phyloP scores from a whole-genome alignment of 92 coral and sea anemone genomes.

The Parazoanthus swiftii region DNA sequence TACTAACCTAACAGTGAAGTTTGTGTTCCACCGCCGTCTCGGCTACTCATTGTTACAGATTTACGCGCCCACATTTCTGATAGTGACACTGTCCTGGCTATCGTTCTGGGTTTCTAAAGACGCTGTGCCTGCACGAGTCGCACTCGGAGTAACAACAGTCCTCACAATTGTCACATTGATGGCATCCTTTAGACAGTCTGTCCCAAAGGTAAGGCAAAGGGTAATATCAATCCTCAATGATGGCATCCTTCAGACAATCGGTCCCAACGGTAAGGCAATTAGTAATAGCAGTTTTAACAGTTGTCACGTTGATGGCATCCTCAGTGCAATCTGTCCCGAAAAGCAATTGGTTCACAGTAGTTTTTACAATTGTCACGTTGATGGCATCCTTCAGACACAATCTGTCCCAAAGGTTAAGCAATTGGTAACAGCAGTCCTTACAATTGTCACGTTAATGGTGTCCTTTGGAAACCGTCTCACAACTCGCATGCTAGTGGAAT shows the following conservation, averaged over 20 bases:
- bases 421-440: slow-evolving; percentile 11
- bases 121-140: slow-evolving; percentile 80
- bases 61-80: slow-evolving; percentile 70
- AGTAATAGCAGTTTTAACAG: slow-evolving; percentile 25
- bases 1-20: slow-evolving; percentile 51
- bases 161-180: slow-evolving; percentile 72
- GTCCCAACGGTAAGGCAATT: slow-evolving; percentile 40
- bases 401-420: not conserved
- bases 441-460: slow-evolving; percentile 66
- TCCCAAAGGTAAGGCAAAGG: slow-evolving; percentile 31
- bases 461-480: slow-evolving; percentile 49
- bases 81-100: slow-evolving; percentile 70
- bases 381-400: slow-evolving; percentile 54
- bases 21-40: slow-evolving; percentile 61
- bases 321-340: slow-evolving; percentile 53
- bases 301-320: slow-evolving; percentile 68
- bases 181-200: slow-evolving; percentile 60
- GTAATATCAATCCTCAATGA: slow-evolving; percentile 45
- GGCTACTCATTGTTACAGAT: slow-evolving; percentile 70
- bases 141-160: slow-evolving; percentile 74
- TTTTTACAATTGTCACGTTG: slow-evolving; percentile 29
- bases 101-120: slow-evolving; percentile 77
- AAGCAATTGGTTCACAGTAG: not conserved
- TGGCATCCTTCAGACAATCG: slow-evolving; percentile 62
- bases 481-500: slow-evolving; percentile 65